Base-by-base conservation (phyloP, 2,113 vertebrate genomes). In the Orthonyx spaldingii region DNA sequence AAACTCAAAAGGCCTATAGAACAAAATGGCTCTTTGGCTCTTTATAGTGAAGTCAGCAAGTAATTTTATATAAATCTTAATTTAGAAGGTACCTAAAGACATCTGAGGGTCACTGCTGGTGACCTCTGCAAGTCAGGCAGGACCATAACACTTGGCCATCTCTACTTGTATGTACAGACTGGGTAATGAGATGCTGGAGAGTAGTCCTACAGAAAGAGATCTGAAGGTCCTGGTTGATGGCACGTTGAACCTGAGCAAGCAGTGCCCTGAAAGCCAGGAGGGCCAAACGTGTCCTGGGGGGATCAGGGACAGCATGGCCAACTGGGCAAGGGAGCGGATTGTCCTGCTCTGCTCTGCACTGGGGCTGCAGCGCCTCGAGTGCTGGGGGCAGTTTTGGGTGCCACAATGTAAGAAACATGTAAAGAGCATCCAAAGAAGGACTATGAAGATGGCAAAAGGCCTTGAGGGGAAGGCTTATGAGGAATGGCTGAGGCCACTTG, bases 301-400 rank as follows among this genome's bases (percentile, higher is more conserved):
- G 8, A 55, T 35, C 55, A 55, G 47, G 17, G 2, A 39, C n/a
- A 66, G 28, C 46, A 60, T 15, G 1, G 0, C 8, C 60, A 39
- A 46, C 23, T 0, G 0, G 28, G 19, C 13, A 28, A 41, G 7
- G 41, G 50, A 59, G 15, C 52, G 15, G 19, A 39, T 1, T 81
- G 60, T 66, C n/a, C 52, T 0, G 0, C 44, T 57, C 68, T 66
- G 52, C 68, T 66, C 23, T 37, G 76, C 13, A 1, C 22, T 52
- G 68, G 16, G 21, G 37, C 1, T 0, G 11, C 39, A 20, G 68
- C 69, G 41, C 20, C 46, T 47, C 0, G 0, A 39, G 28, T 35
- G 9, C n/a, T 46, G 28, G 11, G 33, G 11, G 9, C 28, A 74
- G 9, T 26, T 82, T 28, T 37, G 37, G 52, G 60, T 10, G 13